Percentiles rank a stretch among this genome's conserved stretches.
Conservation (phyloP, 2,113 vertebrate genomes). For the Clarias batrachus region DNA sequence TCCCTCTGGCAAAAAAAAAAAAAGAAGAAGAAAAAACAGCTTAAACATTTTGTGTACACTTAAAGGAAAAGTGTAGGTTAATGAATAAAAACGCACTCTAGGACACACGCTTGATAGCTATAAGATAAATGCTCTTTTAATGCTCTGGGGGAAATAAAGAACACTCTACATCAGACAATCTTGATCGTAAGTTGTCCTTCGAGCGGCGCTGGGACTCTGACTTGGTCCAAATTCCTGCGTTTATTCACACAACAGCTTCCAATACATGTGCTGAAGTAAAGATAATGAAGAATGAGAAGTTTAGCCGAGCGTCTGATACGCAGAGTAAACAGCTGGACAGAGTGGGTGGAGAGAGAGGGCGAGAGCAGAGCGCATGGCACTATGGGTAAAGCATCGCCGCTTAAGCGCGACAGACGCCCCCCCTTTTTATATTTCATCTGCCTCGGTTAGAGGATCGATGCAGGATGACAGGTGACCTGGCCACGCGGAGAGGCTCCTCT, state of each 20-base stretch:
- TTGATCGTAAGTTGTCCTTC: constrained; percentile 58
- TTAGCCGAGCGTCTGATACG: constrained; percentile 55
- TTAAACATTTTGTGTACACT: constrained; percentile 8
- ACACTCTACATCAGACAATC: constrained; percentile 14
- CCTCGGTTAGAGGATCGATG: constrained; percentile 56
- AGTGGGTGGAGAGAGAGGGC: too few species aligned
- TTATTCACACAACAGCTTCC: constrained; percentile 52
- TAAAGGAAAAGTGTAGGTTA: constrained; percentile 36
- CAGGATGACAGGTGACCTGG: constrained; percentile 51
- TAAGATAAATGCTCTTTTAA: constrained; percentile 30
- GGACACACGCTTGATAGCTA: constrained; percentile 29
- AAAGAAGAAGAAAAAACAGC: constrained; percentile 7
- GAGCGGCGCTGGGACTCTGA: constrained; percentile 53
- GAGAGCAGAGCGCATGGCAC: background rate
- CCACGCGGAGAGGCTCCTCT: constrained; percentile 34
- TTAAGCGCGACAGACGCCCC: constrained; percentile 25
- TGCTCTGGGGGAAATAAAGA: constrained; percentile 5
- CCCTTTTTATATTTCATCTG: constrained; percentile 44
- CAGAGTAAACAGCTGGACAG: constrained; percentile 50
- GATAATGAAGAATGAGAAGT: constrained; percentile 46
- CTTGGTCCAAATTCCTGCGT: constrained; percentile 41
- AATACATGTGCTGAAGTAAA: constrained; percentile 39
- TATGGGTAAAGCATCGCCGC: constrained; percentile 48
- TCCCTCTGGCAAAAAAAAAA: background rate
- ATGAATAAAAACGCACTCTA: constrained; percentile 41